Conservation (phyloP, 2,113 vertebrate species). For the Ageneiosus marmoratus region DNA sequence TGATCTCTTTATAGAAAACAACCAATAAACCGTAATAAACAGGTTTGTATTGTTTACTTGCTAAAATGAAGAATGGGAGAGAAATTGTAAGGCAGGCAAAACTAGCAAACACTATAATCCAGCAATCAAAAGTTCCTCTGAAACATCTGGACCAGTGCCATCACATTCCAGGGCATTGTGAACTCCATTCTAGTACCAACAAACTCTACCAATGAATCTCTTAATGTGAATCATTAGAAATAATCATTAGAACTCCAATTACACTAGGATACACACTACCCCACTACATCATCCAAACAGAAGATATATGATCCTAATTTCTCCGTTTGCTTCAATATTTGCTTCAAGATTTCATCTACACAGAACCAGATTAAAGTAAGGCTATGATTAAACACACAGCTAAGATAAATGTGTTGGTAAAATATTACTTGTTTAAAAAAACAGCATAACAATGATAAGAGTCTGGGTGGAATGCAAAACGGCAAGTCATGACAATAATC, state of each 20-base stretch:
- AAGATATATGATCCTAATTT: not conserved
- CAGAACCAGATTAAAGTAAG: not conserved
- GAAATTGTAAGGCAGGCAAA: not conserved
- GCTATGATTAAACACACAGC: not conserved
- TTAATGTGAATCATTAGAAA: not conserved
- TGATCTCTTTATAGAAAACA: not conserved
- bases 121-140: not conserved
- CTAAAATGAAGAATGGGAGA: not conserved
- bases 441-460: not conserved
- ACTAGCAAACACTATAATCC: not conserved
- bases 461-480: not conserved
- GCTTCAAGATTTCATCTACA: not conserved
- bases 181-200: not conserved
- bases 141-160: not conserved
- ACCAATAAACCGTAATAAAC: not conserved
- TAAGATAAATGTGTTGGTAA: not conserved
- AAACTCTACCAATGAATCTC: not conserved
- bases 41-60: not conserved
- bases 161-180: not conserved
- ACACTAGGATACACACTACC: not conserved
- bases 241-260: not conserved
- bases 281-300: not conserved
- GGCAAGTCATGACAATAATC: constrained; percentile 10
- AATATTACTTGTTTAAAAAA: not conserved
- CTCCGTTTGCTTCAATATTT: not conserved